Percentiles rank a stretch among this genome's conserved stretches.
phyloP scores from a whole-genome alignment of 2,888 invertebrate species.

The Agrilus biguttatus region DNA sequence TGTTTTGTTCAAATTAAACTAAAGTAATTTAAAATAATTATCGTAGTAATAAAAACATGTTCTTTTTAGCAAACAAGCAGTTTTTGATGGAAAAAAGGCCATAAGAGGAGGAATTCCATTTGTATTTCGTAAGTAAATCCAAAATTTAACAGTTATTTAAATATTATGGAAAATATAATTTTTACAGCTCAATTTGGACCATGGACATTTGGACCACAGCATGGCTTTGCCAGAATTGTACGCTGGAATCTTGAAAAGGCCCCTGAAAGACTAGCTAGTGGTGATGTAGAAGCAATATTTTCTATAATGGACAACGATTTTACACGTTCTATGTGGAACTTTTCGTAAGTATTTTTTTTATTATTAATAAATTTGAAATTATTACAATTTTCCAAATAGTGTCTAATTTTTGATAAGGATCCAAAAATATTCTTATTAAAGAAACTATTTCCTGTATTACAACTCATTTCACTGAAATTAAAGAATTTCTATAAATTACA shows the following conservation, averaged over 20 bases:
- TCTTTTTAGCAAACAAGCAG: slow-evolving; percentile 74
- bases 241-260: slow-evolving; percentile 84
- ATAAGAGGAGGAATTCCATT: slow-evolving; percentile 94
- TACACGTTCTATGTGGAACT: slow-evolving; percentile 89
- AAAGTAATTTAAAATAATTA: background rate
- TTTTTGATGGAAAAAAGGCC: slow-evolving; percentile 91
- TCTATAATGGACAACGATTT: slow-evolving; percentile 86
- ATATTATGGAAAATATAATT: background rate
- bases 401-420: too few relatives aligned
- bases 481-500: too few relatives aligned
- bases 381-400: too few relatives aligned
- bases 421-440: too few relatives aligned
- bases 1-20: background rate
- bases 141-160: background rate
- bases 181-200: slow-evolving; percentile 82
- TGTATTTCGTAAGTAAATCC: slow-evolving; percentile 79
- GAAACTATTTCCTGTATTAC: too few relatives aligned
- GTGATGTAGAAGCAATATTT: slow-evolving; percentile 85
- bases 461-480: too few relatives aligned
- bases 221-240: slow-evolving; percentile 88
- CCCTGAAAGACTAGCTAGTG: slow-evolving; percentile 76
- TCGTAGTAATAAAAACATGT: background rate
- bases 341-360: slow-evolving; percentile 46
- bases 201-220: slow-evolving; percentile 90
- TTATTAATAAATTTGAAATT: background rate